Base-by-base conservation (phyloP, 1,140 invertebrate genomes). In the Eubasilissa regina region DNA sequence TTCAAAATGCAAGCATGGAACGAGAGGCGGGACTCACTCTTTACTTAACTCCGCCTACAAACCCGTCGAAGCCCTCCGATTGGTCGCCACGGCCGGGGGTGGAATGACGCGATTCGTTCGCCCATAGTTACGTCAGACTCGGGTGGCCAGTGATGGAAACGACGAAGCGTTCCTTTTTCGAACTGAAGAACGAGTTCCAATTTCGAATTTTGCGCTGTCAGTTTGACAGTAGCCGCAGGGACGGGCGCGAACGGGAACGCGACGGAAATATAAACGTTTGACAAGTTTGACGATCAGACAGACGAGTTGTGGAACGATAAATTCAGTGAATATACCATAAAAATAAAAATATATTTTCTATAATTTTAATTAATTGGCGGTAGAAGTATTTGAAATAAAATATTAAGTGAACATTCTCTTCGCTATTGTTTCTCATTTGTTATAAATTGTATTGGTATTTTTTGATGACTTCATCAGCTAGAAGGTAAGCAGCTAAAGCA, bases 211-310 rank as follows among this genome's bases (percentile, higher is more conserved):
- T 21, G 56, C 15, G 51, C 68, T 73, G 68, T 73, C 68, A 73
- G 68, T 73, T 73, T 73, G 68, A 73, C 68, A 73, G 68, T 73
- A 53, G 68, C 68, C 47, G 51, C 68, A 44, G 66, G 15, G 15
- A 64, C 43, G 43, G 66, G 66, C 66, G 66, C 66, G 47, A 55
- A 17, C 68, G 47, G 64, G 47, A 68, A 62, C 60, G 60, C 60
- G 60, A 48, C 64, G 64, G 64, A 68, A 19, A 45, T 47, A 13
- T 15, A 45, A 62, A 25, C 35, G 10, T 25, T 12, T 43, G 12
- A 15, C 43, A 45, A 17, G 43, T 35, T 35, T 35, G 25, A 35
- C 25, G 25, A 35, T 35, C 1, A 35, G 1, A 35, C 1, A 35
- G 25, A 6, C 25, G 25, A 35, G 6, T 35, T 35, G 25, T 35